Evolutionary conservation across 2,888 invertebrate species (phyloP), one percentile per base, ranked within the genome.

Genomic region (Proisotoma minuta): DNA sequence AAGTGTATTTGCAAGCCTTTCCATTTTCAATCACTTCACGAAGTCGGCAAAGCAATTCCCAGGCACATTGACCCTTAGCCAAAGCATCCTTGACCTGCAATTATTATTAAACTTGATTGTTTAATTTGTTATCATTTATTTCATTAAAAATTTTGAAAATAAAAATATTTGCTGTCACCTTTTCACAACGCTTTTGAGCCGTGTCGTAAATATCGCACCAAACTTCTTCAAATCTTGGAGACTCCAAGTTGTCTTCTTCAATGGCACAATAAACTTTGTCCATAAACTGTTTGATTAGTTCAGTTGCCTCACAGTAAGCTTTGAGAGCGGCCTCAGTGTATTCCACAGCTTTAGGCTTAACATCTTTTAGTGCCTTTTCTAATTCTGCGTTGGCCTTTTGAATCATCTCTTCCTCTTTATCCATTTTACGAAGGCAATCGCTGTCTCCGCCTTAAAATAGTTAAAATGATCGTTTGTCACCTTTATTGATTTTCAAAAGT

Each of bases 1-100:
- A 56, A 10, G 72, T 72, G 60, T 72, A 71, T 48, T 70, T 70
- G 62, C 73, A 73, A 47, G 59, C 62, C 40, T 66, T 70, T 15
- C 71, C 73, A 54, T 70, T 68, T 39, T 73, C 72, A 47, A 73
- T 70, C 8, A 72, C 58, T 56, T 72, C 71, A 8, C 71, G 66
- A 12, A 72, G 65, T 24, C 69, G 66, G 48, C 68, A 68, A n/a
- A 73, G 62, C 12, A 72, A 40, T 52, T 72, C 71, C 73, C 73
- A 73, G 12, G 73, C 72, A 60, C 66, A 66, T 23, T 71, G 68
- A 12, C 69, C 71, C 60, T 73, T 72, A 28, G 53, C 51, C 53
- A 70, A 54, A n/a, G 72, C 71, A 18, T 57, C 59, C 54, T 70
- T 73, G 15, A 71, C 66, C 47, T 64, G 53, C 3, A 60, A 5